phyloP scores from a whole-genome alignment of 2,113 vertebrate species.

The Bagarius yarrelli region DNA sequence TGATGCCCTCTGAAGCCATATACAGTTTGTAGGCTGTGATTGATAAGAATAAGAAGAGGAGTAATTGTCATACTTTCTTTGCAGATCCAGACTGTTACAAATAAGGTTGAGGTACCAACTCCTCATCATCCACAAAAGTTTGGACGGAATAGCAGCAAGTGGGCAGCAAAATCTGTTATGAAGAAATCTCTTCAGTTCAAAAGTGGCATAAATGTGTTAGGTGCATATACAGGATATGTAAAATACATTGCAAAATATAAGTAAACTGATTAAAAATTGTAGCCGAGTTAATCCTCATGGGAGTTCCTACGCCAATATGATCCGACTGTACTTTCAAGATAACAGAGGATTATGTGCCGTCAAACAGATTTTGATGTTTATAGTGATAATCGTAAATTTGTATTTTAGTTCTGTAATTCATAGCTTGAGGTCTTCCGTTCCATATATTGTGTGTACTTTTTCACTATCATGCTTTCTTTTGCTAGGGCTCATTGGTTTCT shows the following conservation, averaged over 20 bases:
- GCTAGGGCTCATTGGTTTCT: conserved; percentile 94
- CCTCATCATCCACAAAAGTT: conserved; percentile 57
- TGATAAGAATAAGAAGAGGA: not conserved
- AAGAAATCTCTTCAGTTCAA: conserved; percentile 95
- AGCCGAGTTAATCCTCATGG: not conserved
- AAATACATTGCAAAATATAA: not conserved
- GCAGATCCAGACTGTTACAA: conserved; percentile 92
- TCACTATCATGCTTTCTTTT: conserved; percentile 7
- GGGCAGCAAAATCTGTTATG: conserved; percentile 75
- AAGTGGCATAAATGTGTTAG: conserved; percentile 96
- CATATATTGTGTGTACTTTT: not conserved
- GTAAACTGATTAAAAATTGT: not conserved
- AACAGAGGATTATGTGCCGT: not conserved
- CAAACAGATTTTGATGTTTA: not conserved
- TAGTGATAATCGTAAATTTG: not conserved
- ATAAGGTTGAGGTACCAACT: conserved; percentile 80
- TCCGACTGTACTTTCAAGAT: not conserved
- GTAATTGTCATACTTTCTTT: conserved; percentile 37
- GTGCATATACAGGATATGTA: conserved; percentile 65
- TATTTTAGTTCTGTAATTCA: not conserved
- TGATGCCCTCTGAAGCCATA: not conserved
- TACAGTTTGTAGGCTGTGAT: not conserved
- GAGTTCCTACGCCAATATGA: not conserved
- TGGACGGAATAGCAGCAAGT: conserved; percentile 75
- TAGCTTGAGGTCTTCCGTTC: not conserved